A percentile compares a stretch with the other conserved stretches of the same genome.
Conservation (phyloP, 2,797 vertebrate species). For the Petrocephalus sullivani region DNA sequence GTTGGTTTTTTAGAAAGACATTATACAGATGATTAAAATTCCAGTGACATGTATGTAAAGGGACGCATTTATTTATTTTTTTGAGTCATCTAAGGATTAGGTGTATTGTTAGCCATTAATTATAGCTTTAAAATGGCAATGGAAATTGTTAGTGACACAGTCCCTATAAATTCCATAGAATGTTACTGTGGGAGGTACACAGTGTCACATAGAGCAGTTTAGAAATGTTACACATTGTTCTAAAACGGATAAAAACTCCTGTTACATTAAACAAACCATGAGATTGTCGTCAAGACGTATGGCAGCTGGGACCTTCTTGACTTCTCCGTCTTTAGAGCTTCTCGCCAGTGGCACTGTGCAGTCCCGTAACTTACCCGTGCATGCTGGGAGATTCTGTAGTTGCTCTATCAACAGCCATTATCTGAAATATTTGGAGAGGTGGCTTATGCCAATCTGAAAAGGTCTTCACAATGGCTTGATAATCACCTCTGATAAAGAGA, state of each 20-base stretch:
- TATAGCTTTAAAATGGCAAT: not conserved
- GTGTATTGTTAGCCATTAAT: not conserved
- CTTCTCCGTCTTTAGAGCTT: not conserved
- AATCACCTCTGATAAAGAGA: constrained; percentile 27
- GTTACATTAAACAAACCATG: not conserved
- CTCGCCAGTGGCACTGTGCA: not conserved
- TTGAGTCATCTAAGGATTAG: constrained; percentile 3
- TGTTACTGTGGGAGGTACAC: not conserved
- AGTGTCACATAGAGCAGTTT: not conserved
- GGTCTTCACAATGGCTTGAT: constrained; percentile 28
- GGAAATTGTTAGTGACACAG: not conserved
- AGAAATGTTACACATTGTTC: not conserved
- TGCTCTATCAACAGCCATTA: constrained; percentile 23
- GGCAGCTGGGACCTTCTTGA: not conserved
- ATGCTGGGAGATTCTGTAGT: constrained; percentile 21
- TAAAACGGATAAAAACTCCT: not conserved
- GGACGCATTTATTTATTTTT: not conserved
- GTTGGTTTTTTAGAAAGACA: not conserved
- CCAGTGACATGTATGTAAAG: not conserved
- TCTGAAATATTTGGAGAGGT: constrained; percentile 27
- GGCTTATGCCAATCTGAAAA: constrained; percentile 27
- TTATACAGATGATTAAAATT: not conserved
- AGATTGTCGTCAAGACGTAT: not conserved
- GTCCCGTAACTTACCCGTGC: not conserved
- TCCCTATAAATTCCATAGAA: not conserved